Evolutionary conservation across 35 echinoderm and acorn worm genomes (phyloP), one percentile per base, ranked within the genome.

Genomic region (Apostichopus japonicus): DNA sequence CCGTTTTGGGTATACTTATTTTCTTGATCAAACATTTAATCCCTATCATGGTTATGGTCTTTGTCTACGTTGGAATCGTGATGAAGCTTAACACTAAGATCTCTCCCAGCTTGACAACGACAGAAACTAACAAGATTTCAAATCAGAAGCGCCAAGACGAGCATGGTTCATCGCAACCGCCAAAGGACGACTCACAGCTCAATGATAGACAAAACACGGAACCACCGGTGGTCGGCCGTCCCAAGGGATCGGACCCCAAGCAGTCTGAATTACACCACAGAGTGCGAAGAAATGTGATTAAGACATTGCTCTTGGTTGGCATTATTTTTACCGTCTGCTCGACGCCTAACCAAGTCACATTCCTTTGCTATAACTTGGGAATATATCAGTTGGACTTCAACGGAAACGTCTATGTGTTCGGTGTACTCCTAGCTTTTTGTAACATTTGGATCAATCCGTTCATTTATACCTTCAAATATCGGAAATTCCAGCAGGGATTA

Each of bases 371-470:
- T 21, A 88, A 88, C 27, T 33, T 88, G 17, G 65, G 58, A 24
- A 51, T 70, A 61, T 88, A 70, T 27, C 21, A 70, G 54, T 8
- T 70, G 86, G 57, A 70, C 56, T 72, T 65, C 57, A 70, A 65
- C 65, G 59, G 65, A 1, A 61, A 22, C 58, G 58, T 61, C 17
- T 70, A 88, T 70, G 57, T 88, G 65, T 24, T 72, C 27, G 86
- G 57, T 22, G 86, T 84, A 23, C 53, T 88, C 13, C 8, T 65
- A 25, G 57, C 86, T 10, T 88, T 88, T 24, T 65, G 86, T 27
- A 88, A 88, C 65, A 88, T 88, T 11, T 88, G 86, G 86, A 88
- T 88, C 23, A 88, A 88, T 72, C 86, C 86, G 13, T 88, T 88
- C 59, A 88, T 88, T 9, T 88, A 88, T 27, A 72, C 86, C n/a